Conservation (phyloP, 2,797 vertebrate genomes). For the Oryzias sinensis region DNA sequence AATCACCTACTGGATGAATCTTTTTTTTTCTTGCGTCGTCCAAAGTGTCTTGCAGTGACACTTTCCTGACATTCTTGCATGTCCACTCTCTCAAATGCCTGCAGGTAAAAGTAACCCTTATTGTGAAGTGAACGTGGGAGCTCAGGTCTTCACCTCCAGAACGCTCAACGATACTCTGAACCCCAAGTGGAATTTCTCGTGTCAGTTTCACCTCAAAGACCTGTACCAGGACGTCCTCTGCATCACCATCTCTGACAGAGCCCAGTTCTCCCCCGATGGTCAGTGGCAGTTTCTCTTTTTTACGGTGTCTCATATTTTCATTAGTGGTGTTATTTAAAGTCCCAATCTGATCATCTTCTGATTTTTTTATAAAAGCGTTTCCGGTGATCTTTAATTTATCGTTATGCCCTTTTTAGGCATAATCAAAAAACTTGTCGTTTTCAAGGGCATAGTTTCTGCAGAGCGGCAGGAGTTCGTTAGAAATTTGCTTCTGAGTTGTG, state of each 20-base stretch:
- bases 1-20: too few relatives aligned
- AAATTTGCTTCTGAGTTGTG: too few relatives aligned
- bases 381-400: too few relatives aligned
- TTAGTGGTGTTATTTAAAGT: neutral
- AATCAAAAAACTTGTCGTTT: too few relatives aligned
- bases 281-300: slow-evolving; percentile 42
- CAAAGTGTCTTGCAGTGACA: too few relatives aligned
- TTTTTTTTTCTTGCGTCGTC: too few relatives aligned
- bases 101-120: slow-evolving; percentile 94
- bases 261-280: slow-evolving; percentile 96
- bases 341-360: neutral
- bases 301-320: neutral
- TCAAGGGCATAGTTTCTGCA: too few relatives aligned
- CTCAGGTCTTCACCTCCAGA: slow-evolving; percentile 91
- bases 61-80: neutral
- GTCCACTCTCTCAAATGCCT: neutral
- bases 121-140: slow-evolving; percentile 95
- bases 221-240: slow-evolving; percentile 95
- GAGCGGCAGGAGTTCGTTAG: too few relatives aligned
- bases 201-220: slow-evolving; percentile 96
- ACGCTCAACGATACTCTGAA: slow-evolving; percentile 89
- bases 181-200: slow-evolving; percentile 98
- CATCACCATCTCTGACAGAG: slow-evolving; percentile 91
- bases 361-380: too few relatives aligned
- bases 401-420: too few relatives aligned